Base-by-base conservation (phyloP, 2,113 vertebrate species). In the Phasianus colchicus region DNA sequence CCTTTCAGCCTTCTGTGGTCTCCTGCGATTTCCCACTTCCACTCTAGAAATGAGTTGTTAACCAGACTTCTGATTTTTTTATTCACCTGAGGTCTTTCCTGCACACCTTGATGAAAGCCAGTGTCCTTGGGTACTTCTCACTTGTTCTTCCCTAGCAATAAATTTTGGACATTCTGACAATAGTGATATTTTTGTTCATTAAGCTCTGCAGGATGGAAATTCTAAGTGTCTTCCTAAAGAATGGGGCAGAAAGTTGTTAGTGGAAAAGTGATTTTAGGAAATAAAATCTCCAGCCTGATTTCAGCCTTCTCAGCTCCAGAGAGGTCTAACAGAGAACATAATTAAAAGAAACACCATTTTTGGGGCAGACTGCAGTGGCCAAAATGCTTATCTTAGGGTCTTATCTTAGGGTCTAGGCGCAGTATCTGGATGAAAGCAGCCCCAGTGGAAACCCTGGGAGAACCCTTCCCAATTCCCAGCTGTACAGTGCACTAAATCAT, bases 21-120 rank as follows among this genome's bases (percentile, higher is more conserved):
- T 92, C 60, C 80, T 93, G 83, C 69, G 83, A 81, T 90, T 93
- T 94, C 76, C 88, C 83, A 83, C 38, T 94, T 93, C 83, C 86
- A 95, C 60, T 24, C 42, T 18, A 83, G 65, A 78, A 93, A 94
- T 24, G 24, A 90, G 36, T 77, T 81, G 76, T 85, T 85, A 95
- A 66, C 64, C 60, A 85, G 90, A 86, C 32, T 42, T 90, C 72
- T 54, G 60, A 40, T 90, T 93, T 94, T 88, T 66, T 57, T 78
- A 77, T 74, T 90, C 90, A 96, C 88, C 86, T 95, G 76, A 86
- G 61, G 43, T 75, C 76, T 60, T 87, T 90, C 69, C 80, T 86
- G 52, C 69, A 47, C 69, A 94, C 52, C n/a, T 66, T 57, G 27
- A 40, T 2, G 1, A 88, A 83, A 72, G 45, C 29, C 60, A 34